A percentile compares a stretch with the other conserved stretches of the same genome.
These are phyloP conservation scores for Dusona sp. DNA, from an alignment of 2,888 invertebrate genomes.

Conservation along the genomic window DNA sequence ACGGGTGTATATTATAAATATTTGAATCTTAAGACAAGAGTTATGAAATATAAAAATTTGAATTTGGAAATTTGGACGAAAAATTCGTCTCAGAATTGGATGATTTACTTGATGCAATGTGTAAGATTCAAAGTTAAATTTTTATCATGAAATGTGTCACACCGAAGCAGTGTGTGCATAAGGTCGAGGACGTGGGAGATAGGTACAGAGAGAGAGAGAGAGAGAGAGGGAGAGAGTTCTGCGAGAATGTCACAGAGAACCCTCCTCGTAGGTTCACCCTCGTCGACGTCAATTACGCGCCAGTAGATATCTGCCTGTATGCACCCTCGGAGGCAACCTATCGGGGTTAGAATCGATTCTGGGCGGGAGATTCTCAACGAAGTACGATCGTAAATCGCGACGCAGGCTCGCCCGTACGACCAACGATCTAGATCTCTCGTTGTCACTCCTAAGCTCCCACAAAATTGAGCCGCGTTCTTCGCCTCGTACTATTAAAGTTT, in stretches of 20 bases:
- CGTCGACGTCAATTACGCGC: slow-evolving; percentile 57
- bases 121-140: slow-evolving; percentile 1
- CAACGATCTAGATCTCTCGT: slow-evolving; percentile 49
- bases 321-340: slow-evolving; percentile 47
- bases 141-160: not conserved
- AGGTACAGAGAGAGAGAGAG: not conserved
- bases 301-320: slow-evolving; percentile 41
- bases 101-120: slow-evolving; percentile 8
- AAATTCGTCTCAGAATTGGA: not conserved
- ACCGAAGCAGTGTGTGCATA: not conserved
- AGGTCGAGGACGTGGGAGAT: slow-evolving; percentile 4
- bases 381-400: slow-evolving; percentile 55
- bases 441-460: slow-evolving; percentile 36
- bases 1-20: not conserved
- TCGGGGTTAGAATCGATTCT: slow-evolving; percentile 50
- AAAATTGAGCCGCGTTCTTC: slow-evolving; percentile 41
- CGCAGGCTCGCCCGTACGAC: slow-evolving; percentile 32
- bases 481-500: not conserved
- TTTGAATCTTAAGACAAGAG: not conserved
- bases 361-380: slow-evolving; percentile 37
- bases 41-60: too few species aligned
- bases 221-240: not conserved
- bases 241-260: slow-evolving; percentile 48
- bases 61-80: not conserved
- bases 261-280: slow-evolving; percentile 42